Evolutionary conservation across 2,888 invertebrate genomes (phyloP), one percentile per base, ranked within the genome.

Genomic region (Zygaena filipendulae): DNA sequence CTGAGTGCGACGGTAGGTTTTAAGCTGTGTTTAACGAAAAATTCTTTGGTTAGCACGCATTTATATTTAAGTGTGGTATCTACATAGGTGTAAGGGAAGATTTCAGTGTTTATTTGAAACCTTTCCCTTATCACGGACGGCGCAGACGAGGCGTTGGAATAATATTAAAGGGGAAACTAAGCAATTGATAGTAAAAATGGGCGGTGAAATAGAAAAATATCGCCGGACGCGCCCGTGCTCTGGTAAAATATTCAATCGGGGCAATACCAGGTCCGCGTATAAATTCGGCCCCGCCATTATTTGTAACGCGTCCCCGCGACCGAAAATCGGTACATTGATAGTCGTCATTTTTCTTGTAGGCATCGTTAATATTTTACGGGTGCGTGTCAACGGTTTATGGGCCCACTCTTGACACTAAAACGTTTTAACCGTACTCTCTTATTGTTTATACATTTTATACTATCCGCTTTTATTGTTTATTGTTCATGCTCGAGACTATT

Each of bases 171-270:
- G 61, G 64, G 62, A 71, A 69, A 72, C 70, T 74, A 70, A 72
- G 67, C 75, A 70, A 72, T 74, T 75, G 74, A 75, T 77, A 68
- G 75, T 74, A 67, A 69, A 71, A 75, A 74, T 67, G 70, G 71
- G 62, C 60, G 60, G 59, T 54, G 70, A 68, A 75, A 77, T 74
- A 70, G 74, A 77, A 77, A 77, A 75, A 75, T 74, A 74, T 72
- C 71, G 74, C 54, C 60, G 58, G 64, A 62, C 67, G 63, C 68
- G 67, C 64, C 69, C 72, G 77, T 75, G 75, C 66, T 64, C 66
- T 69, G 69, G 71, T 77, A 72, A 79, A 79, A 77, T 79, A 79
- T 79, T 77, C 75, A 79, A 77, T 72, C 74, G 74, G 69, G 69
- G 60, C 72, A 70, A 74, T 77, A 70, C 71, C 70, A 68, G 71